Evolutionary conservation across 2,888 invertebrate species (phyloP).

Genomic region (Cephus runcator): DNA sequence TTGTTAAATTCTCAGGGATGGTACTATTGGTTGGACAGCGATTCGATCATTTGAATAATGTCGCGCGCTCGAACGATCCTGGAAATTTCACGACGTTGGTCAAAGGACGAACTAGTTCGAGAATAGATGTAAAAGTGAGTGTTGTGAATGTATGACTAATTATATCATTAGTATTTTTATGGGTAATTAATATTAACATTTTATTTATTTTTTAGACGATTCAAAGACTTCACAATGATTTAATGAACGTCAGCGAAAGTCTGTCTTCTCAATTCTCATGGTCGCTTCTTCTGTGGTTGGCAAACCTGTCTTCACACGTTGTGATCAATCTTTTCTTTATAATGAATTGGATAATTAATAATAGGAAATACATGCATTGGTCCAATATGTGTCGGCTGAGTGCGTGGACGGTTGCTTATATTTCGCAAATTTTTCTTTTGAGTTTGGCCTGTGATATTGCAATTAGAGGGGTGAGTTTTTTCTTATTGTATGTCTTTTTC

Average conservation of each 20-base stretch:
- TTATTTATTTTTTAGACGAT: conserved; percentile 24
- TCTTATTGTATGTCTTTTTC: neutral
- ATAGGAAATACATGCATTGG: conserved; percentile 8
- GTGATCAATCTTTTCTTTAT: conserved; percentile 50
- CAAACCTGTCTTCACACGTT: conserved; percentile 47
- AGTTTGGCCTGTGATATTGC: conserved; percentile 47
- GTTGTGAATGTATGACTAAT: neutral
- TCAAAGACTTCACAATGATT: conserved; percentile 45
- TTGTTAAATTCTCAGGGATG: conserved; percentile 51
- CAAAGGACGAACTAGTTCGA: conserved; percentile 12
- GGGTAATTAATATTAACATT: conserved; percentile 28
- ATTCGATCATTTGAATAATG: conserved; percentile 49
- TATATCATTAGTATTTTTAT: neutral
- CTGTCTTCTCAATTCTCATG: conserved; percentile 46
- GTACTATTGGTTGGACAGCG: conserved; percentile 48
- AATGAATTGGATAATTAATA: conserved; percentile 29
- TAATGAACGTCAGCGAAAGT: conserved; percentile 47
- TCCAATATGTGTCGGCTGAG: conserved; percentile 31
- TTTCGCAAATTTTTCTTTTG: conserved; percentile 45
- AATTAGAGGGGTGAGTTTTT: conserved; percentile 41
- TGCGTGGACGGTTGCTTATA: conserved; percentile 43
- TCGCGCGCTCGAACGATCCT: conserved; percentile 36
- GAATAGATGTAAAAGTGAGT: conserved; percentile 26
- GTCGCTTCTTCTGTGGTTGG: conserved; percentile 52
- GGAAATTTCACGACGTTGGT: neutral